These are phyloP conservation scores for Drosophila cognata DNA, from an alignment of 2,888 invertebrate genomes.

Conservation along the genomic window DNA sequence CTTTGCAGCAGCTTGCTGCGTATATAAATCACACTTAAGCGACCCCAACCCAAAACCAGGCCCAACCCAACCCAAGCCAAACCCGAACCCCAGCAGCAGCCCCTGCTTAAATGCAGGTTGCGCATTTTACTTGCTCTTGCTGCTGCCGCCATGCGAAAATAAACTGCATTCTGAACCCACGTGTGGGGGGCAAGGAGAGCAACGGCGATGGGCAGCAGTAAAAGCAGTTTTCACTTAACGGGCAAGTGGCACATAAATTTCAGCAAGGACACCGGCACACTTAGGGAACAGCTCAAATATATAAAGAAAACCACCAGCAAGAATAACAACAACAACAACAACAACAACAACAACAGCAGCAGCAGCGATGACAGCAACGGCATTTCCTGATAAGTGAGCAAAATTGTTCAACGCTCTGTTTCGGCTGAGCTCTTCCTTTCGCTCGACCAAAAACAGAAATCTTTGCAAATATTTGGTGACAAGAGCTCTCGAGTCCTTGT, in stretches of 20 bases:
- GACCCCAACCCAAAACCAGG: conserved; percentile 10
- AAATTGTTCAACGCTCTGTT: conserved; percentile 55
- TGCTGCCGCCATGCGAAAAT: conserved; percentile 43
- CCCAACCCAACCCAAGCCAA: background rate
- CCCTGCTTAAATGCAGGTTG: conserved; percentile 39
- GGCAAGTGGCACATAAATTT: conserved; percentile 77
- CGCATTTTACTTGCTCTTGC: conserved; percentile 22
- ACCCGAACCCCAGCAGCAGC: conserved; percentile 17
- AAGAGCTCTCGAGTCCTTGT: conserved; percentile 47
- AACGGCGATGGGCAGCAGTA: conserved; percentile 15
- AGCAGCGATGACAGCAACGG: conserved; percentile 33
- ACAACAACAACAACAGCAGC: conserved; percentile 7
- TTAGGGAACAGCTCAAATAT: conserved; percentile 34
- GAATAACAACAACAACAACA: conserved; percentile 9
- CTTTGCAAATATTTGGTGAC: conserved; percentile 56
- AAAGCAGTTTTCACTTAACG: conserved; percentile 73
- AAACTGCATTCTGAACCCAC: conserved; percentile 50
- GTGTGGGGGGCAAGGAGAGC: conserved; percentile 9
- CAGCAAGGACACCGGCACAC: conserved; percentile 66
- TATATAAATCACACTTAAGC: conserved; percentile 70
- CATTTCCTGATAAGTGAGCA: conserved; percentile 62
- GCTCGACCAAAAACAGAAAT: conserved; percentile 31
- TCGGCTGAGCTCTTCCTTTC: conserved; percentile 15
- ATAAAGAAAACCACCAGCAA: background rate
- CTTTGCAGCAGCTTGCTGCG: conserved; percentile 31